phyloP scores from a whole-genome alignment of 2,113 vertebrate species.

The Eulemur macaco region DNA sequence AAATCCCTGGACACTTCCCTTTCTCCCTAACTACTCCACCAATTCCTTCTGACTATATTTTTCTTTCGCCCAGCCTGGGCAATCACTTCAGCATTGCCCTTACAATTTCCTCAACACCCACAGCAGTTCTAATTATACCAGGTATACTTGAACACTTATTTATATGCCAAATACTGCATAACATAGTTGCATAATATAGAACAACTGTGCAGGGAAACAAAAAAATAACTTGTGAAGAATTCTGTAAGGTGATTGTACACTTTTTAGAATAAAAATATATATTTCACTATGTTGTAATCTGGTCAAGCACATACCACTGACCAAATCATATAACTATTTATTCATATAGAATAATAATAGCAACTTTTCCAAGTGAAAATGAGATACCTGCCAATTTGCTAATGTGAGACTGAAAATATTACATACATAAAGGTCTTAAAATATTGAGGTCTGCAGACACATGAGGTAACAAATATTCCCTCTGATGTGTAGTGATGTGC shows the following conservation, averaged over 20 bases:
- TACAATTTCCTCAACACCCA: constrained; percentile 27
- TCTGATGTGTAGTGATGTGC: neutral
- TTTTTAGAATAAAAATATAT: constrained; percentile 47
- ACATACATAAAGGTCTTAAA: neutral
- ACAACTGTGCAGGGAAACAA: constrained; percentile 52
- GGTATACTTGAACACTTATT: neutral
- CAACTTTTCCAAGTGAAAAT: neutral
- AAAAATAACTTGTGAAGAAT: constrained; percentile 55
- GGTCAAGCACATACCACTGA: neutral
- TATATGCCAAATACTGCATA: constrained; percentile 23
- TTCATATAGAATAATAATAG: constrained; percentile 9
- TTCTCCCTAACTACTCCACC: neutral
- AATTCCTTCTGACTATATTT: neutral
- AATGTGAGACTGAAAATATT: constrained; percentile 11
- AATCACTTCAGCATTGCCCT: constrained; percentile 1
- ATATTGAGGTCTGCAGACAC: neutral
- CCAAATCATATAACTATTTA: neutral
- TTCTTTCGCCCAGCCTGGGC: neutral
- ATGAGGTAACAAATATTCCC: neutral
- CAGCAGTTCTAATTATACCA: constrained; percentile 52
- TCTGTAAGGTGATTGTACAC: neutral
- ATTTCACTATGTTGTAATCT: constrained; percentile 12
- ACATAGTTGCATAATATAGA: constrained; percentile 17
- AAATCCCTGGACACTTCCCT: neutral
- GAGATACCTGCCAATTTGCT: neutral